Evolutionary conservation across 1,140 invertebrate genomes (phyloP).

Genomic region (Acromyrmex heyeri): DNA sequence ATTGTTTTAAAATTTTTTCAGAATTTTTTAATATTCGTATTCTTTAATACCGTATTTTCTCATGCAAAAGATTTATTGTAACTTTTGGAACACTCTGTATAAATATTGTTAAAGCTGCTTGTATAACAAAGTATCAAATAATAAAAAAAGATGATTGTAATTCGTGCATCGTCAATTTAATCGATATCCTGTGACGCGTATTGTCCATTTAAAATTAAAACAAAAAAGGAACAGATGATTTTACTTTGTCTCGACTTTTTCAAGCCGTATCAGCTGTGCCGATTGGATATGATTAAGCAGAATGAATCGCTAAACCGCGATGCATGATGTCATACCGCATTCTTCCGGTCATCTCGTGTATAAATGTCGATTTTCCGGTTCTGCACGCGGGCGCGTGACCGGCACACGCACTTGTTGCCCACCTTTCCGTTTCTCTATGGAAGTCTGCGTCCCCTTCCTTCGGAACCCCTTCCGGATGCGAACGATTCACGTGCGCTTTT

Average conservation of each 20-base stretch:
- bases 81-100: no score
- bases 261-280: neutral
- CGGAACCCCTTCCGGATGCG: conserved; percentile 35
- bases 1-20: no score
- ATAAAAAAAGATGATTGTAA: neutral
- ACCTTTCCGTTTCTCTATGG: conserved; percentile 65
- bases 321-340: conserved; percentile 54
- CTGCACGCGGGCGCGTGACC: conserved; percentile 75
- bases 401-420: conserved; percentile 76
- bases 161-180: neutral
- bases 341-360: conserved; percentile 75
- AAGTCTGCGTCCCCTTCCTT: conserved; percentile 25
- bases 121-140: neutral
- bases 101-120: neutral
- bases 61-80: no score
- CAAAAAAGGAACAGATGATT: neutral
- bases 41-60: no score
- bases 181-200: neutral
- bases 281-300: conserved; percentile 35
- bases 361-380: conserved; percentile 76
- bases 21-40: no score
- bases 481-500: conserved; percentile 23
- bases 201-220: conserved; percentile 1
- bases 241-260: neutral
- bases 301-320: neutral